Evolutionary conservation across 2,888 invertebrate genomes (phyloP).

Genomic region (Nomada fucata): DNA sequence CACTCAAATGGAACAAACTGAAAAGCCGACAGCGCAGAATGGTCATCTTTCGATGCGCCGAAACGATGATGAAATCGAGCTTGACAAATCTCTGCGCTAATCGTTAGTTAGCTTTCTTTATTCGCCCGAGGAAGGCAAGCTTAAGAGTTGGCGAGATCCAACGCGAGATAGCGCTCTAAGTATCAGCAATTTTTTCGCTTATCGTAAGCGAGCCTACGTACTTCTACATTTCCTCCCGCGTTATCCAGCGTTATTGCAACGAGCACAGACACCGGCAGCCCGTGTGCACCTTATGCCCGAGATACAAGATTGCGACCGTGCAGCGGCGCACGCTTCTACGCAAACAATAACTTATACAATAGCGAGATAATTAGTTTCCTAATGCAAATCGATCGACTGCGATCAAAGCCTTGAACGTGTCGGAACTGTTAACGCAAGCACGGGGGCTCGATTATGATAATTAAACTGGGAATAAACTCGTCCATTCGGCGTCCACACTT

Average conservation of each 20-base stretch:
- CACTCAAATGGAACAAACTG: no score
- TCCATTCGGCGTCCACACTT: constrained; percentile 40
- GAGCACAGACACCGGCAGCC: background rate
- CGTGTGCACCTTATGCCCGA: background rate
- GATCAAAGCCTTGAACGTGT: constrained; percentile 53
- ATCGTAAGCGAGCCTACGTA: constrained; percentile 20
- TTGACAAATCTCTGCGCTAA: background rate
- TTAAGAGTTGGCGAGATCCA: constrained; percentile 20
- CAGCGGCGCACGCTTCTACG: constrained; percentile 67
- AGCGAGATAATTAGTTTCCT: constrained; percentile 76
- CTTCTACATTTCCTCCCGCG: constrained; percentile 15
- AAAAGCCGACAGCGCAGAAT: no score
- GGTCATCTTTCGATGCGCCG: no score
- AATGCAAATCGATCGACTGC: constrained; percentile 58
- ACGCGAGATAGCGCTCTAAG: constrained; percentile 1
- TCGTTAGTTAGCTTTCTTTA: background rate
- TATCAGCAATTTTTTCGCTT: constrained; percentile 10
- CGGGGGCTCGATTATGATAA: constrained; percentile 66
- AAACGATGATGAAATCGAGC: no score
- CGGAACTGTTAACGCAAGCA: constrained; percentile 45
- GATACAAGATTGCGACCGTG: background rate
- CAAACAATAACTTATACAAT: constrained; percentile 73
- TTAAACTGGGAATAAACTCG: constrained; percentile 60
- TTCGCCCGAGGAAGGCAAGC: constrained; percentile 9
- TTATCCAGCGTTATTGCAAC: constrained; percentile 10